Percentiles rank a stretch among this genome's conserved stretches.
Conservation (phyloP, 1,140 invertebrate genomes). For the Bombus haemorrhoidalis region DNA sequence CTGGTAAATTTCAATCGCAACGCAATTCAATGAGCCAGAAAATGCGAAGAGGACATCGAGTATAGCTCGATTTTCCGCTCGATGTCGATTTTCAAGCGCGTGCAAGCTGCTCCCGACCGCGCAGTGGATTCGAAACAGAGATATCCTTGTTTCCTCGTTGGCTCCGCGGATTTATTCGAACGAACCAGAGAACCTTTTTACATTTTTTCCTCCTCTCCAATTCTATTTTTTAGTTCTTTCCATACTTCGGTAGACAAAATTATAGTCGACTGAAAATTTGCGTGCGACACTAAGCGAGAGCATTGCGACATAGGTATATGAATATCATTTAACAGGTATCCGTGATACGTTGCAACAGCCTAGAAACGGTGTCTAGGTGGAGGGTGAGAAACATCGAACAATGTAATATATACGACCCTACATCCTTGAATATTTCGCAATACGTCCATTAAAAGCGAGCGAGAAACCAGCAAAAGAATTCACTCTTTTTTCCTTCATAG, state of each 20-base stretch:
- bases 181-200: too few species aligned
- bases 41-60: background rate
- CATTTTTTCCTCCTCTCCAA: background rate
- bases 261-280: slow-evolving; percentile 33
- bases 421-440: slow-evolving; percentile 44
- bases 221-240: background rate
- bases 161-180: background rate
- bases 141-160: background rate
- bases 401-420: slow-evolving; percentile 31
- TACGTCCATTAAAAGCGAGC: slow-evolving; percentile 7
- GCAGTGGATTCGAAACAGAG: background rate
- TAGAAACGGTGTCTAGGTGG: slow-evolving; percentile 75
- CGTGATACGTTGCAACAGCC: slow-evolving; percentile 69
- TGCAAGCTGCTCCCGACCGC: background rate
- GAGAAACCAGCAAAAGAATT: background rate
- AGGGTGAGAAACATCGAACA: slow-evolving; percentile 77
- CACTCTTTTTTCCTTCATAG: background rate
- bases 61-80: background rate
- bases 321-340: slow-evolving; percentile 61
- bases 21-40: background rate
- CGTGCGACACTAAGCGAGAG: slow-evolving; percentile 28
- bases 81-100: background rate
- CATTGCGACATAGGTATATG: slow-evolving; percentile 44
- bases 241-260: background rate
- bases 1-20: background rate